Evolutionary conservation across 2,113 vertebrate genomes (phyloP).

Genomic region (Sorex araneus): DNA sequence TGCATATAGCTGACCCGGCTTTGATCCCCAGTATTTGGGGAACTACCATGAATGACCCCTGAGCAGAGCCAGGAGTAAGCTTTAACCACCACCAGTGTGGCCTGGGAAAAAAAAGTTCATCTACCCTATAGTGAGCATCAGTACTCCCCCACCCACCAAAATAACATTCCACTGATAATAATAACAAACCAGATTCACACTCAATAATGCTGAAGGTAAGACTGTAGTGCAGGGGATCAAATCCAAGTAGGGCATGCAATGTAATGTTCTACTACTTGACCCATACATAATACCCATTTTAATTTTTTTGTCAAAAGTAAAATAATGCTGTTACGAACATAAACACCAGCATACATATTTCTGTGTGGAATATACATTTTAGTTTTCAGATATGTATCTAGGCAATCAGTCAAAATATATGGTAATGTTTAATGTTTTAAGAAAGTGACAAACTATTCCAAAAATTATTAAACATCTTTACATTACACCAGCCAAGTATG

Average conservation of each 20-base stretch:
- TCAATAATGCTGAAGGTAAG: too few species aligned
- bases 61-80: background rate
- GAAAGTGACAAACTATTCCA: conserved; percentile 35
- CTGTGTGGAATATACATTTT: background rate
- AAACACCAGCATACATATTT: background rate
- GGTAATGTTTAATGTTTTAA: conserved; percentile 31
- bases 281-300: conserved; percentile 19
- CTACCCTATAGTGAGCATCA: background rate
- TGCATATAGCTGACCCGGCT: too few species aligned
- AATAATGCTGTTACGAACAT: background rate
- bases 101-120: background rate
- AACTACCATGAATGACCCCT: too few species aligned
- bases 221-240: too few species aligned
- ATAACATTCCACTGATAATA: background rate
- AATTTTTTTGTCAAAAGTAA: background rate
- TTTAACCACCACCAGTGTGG: background rate
- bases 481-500: background rate
- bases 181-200: conserved; percentile 11
- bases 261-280: background rate
- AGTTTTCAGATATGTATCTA: conserved; percentile 16
- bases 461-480: conserved; percentile 44
- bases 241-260: background rate
- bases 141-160: background rate
- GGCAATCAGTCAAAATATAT: background rate
- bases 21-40: too few species aligned